Conservation (phyloP, 2,113 vertebrate genomes). For the Saguinus imperator region DNA sequence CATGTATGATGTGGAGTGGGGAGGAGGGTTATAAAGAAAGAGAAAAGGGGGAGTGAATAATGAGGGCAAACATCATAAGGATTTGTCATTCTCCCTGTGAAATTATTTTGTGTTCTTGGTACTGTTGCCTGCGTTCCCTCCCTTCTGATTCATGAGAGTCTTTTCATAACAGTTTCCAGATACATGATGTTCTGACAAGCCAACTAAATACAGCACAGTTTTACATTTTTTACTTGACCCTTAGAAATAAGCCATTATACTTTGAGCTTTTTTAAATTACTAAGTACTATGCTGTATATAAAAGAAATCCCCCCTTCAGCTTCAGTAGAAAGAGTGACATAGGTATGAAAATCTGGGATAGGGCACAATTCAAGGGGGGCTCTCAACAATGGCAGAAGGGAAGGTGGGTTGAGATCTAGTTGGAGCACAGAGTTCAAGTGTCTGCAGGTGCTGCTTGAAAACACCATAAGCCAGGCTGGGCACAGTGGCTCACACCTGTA, state of each 20-base stretch:
- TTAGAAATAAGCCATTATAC: not conserved
- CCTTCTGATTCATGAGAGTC: no score
- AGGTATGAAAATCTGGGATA: not conserved
- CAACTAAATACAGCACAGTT: not conserved
- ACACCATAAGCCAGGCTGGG: not conserved
- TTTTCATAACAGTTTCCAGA: not conserved
- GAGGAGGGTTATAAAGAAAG: not conserved
- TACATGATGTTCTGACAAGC: not conserved
- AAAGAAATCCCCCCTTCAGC: not conserved
- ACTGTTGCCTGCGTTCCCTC: not conserved
- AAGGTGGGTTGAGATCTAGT: not conserved
- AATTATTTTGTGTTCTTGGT: not conserved
- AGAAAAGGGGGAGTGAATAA: no score
- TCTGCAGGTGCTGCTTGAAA: not conserved
- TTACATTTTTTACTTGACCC: not conserved
- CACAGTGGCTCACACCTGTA: no score
- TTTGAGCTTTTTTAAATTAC: not conserved
- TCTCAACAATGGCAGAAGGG: no score
- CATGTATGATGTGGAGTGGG: fast-evolving
- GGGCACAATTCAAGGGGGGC: not conserved
- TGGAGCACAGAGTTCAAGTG: not conserved
- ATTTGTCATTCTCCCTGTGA: not conserved
- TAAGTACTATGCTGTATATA: not conserved
- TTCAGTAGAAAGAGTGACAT: not conserved
- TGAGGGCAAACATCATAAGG: fast-evolving